Base-by-base conservation (phyloP, 1,140 invertebrate species). In the Caenorhabditis inopinata region DNA sequence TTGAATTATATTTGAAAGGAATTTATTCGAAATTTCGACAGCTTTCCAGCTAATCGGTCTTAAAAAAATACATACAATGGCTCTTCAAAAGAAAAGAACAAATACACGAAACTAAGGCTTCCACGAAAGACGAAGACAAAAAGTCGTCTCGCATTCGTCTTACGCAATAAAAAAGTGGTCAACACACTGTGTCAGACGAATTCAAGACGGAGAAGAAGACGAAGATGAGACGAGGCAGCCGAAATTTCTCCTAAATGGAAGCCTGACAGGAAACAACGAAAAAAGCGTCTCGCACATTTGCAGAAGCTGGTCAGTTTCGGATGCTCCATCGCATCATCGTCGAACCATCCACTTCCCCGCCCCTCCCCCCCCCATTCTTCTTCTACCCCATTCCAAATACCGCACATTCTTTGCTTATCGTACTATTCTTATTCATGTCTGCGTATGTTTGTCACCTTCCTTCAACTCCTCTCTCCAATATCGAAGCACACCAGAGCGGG, bases 331-430 rank as follows among this genome's bases (percentile, higher is more conserved):
- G 38, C n/a, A 42, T 68, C 32, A 35, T 68, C 58, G 16, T 16
- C 21, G 35, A 68, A 7, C 29, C 38, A 25, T 7, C 23, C 38
- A 68, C 35, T 68, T 68, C 58, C n/a, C 16, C n/a, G 32, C 16
- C 12, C n/a, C 32, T 38, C n/a, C 58, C 35, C 27, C 23, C 58
- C 51, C n/a, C 18, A 21, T 25, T 42, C 27, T 68, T 18, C 32
- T 9, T 68, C 58, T 42, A n/a, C n/a, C n/a, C 27, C 51, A 58
- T 58, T 58, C n/a, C 11, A 68, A 68, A 68, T 68, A 42, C 32
- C n/a, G 35, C 12, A 68, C 12, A 68, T 68, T 68, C 58, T 68
- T 68, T 12, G 27, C 58, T 68, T 68, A 68, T 68, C 58, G 58
- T 32, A 3, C n/a, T 68, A 3, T 18, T 42, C 27, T 14, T 32